Conservation (phyloP, 1,140 invertebrate species). For the Drosophila sucinea region DNA sequence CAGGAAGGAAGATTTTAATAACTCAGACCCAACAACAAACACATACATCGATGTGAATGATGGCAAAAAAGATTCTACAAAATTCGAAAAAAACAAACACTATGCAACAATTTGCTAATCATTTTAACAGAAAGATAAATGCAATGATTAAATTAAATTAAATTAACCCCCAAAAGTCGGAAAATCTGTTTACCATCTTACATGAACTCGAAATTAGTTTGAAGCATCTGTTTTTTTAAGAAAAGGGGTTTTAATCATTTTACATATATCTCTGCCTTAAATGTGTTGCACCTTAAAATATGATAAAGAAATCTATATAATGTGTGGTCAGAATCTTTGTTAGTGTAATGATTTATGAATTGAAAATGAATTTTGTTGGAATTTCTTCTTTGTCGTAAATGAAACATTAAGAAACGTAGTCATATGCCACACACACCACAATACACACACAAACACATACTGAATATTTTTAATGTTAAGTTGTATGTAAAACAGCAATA, state of each 20-base stretch:
- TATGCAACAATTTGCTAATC: not conserved
- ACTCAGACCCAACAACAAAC: not conserved
- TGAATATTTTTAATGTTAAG: constrained; percentile 60
- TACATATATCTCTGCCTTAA: not conserved
- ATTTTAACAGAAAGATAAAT: constrained; percentile 5
- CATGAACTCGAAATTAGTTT: not conserved
- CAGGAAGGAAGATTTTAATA: constrained; percentile 14
- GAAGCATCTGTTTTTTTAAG: not conserved
- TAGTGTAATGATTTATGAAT: constrained; percentile 8
- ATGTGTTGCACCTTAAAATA: constrained; percentile 9
- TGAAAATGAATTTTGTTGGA: constrained; percentile 5
- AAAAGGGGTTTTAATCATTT: not conserved
- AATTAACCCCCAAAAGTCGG: not conserved
- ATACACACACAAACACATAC: constrained; percentile 14
- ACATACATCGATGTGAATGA: constrained; percentile 1
- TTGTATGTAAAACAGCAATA: constrained; percentile 58
- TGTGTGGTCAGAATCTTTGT: constrained; percentile 5
- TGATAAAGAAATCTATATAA: not conserved
- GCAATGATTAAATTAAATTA: not conserved
- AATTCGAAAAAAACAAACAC: not conserved
- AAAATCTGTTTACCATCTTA: not conserved
- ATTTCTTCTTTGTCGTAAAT: not conserved
- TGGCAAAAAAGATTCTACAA: not conserved
- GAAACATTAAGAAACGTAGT: constrained; percentile 49
- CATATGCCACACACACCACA: constrained; percentile 41